Evolutionary conservation across 2,888 invertebrate genomes (phyloP).

Genomic region (Phyto melanocephala): DNA sequence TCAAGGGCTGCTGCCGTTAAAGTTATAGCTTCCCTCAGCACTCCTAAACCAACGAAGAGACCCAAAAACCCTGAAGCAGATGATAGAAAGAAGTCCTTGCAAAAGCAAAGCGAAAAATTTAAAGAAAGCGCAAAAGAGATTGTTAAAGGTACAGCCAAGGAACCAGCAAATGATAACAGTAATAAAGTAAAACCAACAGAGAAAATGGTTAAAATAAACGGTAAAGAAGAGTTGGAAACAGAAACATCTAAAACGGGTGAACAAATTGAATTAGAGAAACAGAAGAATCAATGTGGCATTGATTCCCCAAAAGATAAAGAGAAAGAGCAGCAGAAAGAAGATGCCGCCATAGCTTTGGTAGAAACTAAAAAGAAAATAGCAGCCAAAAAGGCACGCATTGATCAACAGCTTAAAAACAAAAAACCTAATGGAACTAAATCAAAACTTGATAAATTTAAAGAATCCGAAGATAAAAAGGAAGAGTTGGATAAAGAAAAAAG

Average conservation of each 20-base stretch:
- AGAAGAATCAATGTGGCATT: background rate
- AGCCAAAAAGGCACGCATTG: constrained; percentile 65
- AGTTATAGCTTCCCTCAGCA: constrained; percentile 72
- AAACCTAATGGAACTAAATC: constrained; percentile 45
- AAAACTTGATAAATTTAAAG: constrained; percentile 64
- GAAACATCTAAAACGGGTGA: constrained; percentile 1
- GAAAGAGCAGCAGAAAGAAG: background rate
- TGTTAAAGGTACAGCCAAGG: background rate
- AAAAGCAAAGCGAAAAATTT: constrained; percentile 44
- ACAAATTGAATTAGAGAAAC: background rate
- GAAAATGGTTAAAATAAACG: constrained; percentile 19
- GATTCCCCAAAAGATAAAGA: background rate
- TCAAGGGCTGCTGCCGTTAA: constrained; percentile 78
- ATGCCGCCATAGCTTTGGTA: background rate
- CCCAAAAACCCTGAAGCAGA: constrained; percentile 49
- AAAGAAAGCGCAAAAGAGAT: constrained; percentile 27
- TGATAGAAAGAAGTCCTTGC: constrained; percentile 22
- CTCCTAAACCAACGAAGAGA: constrained; percentile 68
- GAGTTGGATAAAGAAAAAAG: background rate
- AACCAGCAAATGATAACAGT: background rate
- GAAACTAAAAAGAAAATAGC: constrained; percentile 66
- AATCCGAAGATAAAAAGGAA: background rate
- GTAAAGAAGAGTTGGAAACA: background rate
- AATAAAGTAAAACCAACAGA: constrained; percentile 44
- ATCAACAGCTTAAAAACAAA: constrained; percentile 65